Evolutionary conservation across 2,888 invertebrate species (phyloP), one percentile per base, ranked within the genome.

Genomic region (Chalcosyrphus nemorum): DNA sequence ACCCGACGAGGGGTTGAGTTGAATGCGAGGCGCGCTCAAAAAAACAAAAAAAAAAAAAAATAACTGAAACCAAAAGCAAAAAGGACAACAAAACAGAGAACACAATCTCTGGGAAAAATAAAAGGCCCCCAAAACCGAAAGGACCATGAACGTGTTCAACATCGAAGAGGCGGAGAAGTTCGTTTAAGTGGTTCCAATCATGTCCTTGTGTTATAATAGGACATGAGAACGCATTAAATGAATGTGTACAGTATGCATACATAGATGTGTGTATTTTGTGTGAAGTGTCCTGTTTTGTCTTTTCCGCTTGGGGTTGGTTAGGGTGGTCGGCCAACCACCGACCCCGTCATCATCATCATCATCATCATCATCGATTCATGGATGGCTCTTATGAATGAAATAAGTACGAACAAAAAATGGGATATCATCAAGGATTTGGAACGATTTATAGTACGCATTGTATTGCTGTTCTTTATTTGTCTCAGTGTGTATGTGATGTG

Each of bases 201-300:
- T 84, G 84, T 80, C 84, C 84, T 84, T 80, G 74, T 84, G 80
- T 57, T 80, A 84, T 84, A 84, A 84, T 75, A 80, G 84, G 70
- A 80, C 84, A 84, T 84, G 84, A 78, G 84, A 70, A 84, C 84
- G 80, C 84, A 84, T 84, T 84, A 80, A 84, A 84, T 80, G 74
- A 70, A 80, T 65, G 74, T 84, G 74, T 70, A 70, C 74, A 45
- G 15, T 50, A 19, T 57, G 50, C 59, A 61, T 57, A 27, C 63
- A 61, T 68, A 47, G n/a, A n/a, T n/a, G n/a, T n/a, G n/a, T n/a
- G n/a, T 70, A 72, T 77, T 81, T 75, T 81, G 66, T 72, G 78
- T 78, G 61, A 84, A 84, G 80, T 84, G 84, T 80, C 80, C 80
- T 80, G 72, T 74, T 84, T 84, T 84, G 84, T 84, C 80, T 84